phyloP scores from a whole-genome alignment of 2,113 vertebrate species.

The Paramormyrops kingsleyae region DNA sequence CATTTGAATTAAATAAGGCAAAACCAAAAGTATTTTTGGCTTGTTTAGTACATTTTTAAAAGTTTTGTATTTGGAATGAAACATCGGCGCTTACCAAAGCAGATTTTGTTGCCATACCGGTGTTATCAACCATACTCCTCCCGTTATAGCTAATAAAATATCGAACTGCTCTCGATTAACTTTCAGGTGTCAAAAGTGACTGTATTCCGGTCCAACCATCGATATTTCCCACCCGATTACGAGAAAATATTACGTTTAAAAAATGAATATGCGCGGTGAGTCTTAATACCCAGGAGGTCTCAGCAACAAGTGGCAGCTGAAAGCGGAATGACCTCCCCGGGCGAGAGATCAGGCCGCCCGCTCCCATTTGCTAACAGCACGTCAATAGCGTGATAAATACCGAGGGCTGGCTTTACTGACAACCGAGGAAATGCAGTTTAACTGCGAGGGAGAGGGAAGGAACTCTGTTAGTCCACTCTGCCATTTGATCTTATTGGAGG shows the following conservation, averaged over 20 bases:
- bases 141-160: slow-evolving; percentile 35
- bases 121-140: slow-evolving; percentile 71
- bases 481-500: background rate
- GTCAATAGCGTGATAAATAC: slow-evolving; percentile 56
- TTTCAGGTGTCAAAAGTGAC: slow-evolving; percentile 31
- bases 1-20: background rate
- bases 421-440: slow-evolving; percentile 33
- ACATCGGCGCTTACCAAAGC: slow-evolving; percentile 64
- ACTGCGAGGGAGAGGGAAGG: slow-evolving; percentile 18
- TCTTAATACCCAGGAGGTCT: slow-evolving; percentile 39
- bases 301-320: slow-evolving; percentile 70
- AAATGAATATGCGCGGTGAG: slow-evolving; percentile 27
- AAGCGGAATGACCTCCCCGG: slow-evolving; percentile 52
- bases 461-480: background rate
- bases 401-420: slow-evolving; percentile 51
- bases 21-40: background rate
- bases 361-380: slow-evolving; percentile 50
- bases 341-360: slow-evolving; percentile 58
- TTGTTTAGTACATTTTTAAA: background rate
- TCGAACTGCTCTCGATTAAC: slow-evolving; percentile 35
- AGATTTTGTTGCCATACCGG: slow-evolving; percentile 59
- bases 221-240: slow-evolving; percentile 29
- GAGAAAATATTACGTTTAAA: slow-evolving; percentile 25
- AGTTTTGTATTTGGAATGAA: background rate
- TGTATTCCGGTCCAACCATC: slow-evolving; percentile 40